phyloP scores from a whole-genome alignment of 2,113 vertebrate species.

The Tiliqua scincoides region DNA sequence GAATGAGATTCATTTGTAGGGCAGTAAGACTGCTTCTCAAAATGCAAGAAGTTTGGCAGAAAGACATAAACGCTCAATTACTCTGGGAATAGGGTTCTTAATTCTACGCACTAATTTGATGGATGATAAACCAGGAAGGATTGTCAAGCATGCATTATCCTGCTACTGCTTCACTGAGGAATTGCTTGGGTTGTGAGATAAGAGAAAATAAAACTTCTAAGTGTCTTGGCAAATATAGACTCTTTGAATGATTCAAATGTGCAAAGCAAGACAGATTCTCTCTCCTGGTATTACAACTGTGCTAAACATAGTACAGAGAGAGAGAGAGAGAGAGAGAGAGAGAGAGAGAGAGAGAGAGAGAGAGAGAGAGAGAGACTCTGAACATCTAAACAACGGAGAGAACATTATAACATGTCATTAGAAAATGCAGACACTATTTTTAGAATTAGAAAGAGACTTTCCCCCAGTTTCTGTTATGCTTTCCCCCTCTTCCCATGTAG shows the following conservation, averaged over 20 bases:
- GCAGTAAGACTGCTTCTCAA: not conserved
- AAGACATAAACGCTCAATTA: not conserved
- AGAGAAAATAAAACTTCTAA: constrained; percentile 33
- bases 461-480: not conserved
- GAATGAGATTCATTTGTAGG: not conserved
- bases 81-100: not conserved
- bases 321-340: constrained; percentile 10
- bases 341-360: constrained; percentile 5
- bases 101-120: not conserved
- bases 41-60: constrained; percentile 16
- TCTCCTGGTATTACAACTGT: constrained; percentile 25
- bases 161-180: constrained; percentile 8
- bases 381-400: constrained; percentile 39
- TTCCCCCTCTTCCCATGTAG: not conserved
- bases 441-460: constrained; percentile 10
- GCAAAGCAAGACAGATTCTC: constrained; percentile 28
- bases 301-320: constrained; percentile 48
- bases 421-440: constrained; percentile 19
- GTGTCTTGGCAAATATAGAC: constrained; percentile 46
- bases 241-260: constrained; percentile 30
- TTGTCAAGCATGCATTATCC: constrained; percentile 11
- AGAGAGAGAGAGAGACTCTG: not conserved
- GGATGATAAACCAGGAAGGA: not conserved
- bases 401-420: constrained; percentile 18
- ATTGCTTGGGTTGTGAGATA: constrained; percentile 17